phyloP scores from a whole-genome alignment of 2,797 vertebrate species.

The Anas bernieri region DNA sequence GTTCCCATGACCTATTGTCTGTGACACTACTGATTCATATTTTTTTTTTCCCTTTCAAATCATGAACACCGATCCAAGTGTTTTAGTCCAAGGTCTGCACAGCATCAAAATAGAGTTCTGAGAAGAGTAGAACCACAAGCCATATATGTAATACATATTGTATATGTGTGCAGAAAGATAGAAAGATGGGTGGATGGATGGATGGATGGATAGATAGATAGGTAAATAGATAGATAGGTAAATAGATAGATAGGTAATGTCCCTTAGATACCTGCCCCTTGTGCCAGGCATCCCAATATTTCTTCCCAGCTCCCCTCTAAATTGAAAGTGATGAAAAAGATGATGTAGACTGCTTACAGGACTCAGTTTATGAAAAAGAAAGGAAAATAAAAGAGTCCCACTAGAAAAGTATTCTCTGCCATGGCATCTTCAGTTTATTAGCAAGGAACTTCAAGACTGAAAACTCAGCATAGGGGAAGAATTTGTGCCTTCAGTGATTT shows the following conservation, averaged over 20 bases:
- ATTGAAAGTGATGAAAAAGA: background rate
- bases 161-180: background rate
- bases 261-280: background rate
- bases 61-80: background rate
- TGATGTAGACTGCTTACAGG: background rate
- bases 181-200: background rate
- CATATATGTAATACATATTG: rapidly evolving
- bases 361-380: background rate
- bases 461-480: background rate
- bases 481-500: background rate
- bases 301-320: background rate
- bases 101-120: background rate
- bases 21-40: background rate
- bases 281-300: background rate
- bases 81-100: background rate
- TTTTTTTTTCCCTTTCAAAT: background rate
- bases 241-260: background rate
- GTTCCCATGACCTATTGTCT: background rate
- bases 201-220: background rate
- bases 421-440: background rate
- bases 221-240: background rate
- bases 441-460: background rate
- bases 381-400: background rate
- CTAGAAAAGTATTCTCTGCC: background rate
- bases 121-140: background rate